Evolutionary conservation across 2,797 vertebrate species (phyloP).

Genomic region (Threskiornis aethiopicus): DNA sequence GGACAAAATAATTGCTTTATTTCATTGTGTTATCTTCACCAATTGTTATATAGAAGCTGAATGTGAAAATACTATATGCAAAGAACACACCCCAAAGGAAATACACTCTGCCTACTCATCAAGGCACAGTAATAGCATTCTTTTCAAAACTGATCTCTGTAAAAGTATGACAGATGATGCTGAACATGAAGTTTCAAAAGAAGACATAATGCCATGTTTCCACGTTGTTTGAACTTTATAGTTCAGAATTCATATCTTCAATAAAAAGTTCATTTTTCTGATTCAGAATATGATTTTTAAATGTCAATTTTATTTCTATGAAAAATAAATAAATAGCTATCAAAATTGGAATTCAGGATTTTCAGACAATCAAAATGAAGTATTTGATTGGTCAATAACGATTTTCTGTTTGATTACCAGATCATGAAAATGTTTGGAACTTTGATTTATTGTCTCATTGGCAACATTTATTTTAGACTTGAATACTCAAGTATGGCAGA

Average conservation of each 20-base stretch:
- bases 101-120: background rate
- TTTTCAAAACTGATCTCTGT: background rate
- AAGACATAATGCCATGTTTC: background rate
- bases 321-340: background rate
- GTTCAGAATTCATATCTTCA: background rate
- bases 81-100: background rate
- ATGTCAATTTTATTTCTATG: background rate
- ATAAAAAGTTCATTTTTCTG: background rate
- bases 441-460: background rate
- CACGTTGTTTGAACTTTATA: background rate
- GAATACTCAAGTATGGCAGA: background rate
- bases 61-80: background rate
- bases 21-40: background rate
- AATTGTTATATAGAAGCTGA: background rate
- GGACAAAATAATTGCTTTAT: background rate
- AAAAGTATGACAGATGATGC: background rate
- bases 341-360: background rate
- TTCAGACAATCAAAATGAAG: background rate
- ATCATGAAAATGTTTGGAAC: background rate
- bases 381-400: background rate
- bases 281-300: background rate
- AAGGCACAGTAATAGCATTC: background rate
- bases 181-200: background rate
- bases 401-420: background rate
- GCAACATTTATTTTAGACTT: background rate